Percentiles rank a stretch among this genome's conserved stretches.
These are phyloP conservation scores for Andrena cerasifolii DNA, from an alignment of 1,140 invertebrate species.

Conservation along the genomic window DNA sequence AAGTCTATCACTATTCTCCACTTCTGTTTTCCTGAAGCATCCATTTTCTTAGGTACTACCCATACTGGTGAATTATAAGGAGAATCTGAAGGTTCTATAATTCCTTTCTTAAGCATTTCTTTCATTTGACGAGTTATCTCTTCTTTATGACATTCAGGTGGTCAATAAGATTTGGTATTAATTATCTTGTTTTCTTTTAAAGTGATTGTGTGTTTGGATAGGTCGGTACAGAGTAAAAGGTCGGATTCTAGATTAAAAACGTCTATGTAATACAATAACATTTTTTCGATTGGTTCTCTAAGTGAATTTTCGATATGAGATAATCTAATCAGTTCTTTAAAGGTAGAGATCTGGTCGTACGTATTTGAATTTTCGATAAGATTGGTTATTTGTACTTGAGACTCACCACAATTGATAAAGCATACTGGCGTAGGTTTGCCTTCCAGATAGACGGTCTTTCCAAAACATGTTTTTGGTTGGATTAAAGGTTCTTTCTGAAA, in stretches of 20 bases:
- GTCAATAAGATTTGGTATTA: background rate
- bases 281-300: background rate
- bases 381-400: background rate
- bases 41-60: no score
- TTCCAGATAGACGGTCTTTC: background rate
- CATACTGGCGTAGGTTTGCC: background rate
- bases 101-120: no score
- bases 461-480: background rate
- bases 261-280: background rate
- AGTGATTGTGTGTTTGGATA: background rate
- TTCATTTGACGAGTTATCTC: no score
- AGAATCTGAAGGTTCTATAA: no score
- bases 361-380: background rate
- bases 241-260: conserved; percentile 30
- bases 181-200: conserved; percentile 4
- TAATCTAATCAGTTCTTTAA: background rate
- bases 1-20: no score
- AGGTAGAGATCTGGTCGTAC: background rate
- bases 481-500: no score
- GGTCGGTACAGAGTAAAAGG: background rate
- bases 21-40: no score
- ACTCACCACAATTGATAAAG: background rate
- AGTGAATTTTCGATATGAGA: background rate
- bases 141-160: no score
- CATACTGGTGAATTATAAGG: no score